phyloP scores from a whole-genome alignment of 1,140 invertebrate genomes.

The Ceratosolen fusciceps region DNA sequence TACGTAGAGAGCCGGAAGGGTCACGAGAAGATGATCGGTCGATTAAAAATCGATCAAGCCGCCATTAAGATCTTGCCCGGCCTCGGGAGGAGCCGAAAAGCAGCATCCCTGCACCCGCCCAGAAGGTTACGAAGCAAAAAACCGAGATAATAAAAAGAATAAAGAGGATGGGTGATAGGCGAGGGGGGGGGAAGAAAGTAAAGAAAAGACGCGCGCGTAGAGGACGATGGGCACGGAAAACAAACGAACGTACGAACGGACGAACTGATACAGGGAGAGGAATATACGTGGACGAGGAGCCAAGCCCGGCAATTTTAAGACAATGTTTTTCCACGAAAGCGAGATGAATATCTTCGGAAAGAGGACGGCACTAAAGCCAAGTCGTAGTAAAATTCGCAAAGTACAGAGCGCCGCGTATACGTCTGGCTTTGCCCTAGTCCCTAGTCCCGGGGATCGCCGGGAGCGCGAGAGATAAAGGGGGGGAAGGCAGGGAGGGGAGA shows the following conservation, averaged over 20 bases:
- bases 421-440: conserved; percentile 18
- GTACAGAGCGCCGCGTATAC: not conserved
- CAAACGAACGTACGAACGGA: too few relatives aligned
- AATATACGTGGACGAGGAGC: too few relatives aligned
- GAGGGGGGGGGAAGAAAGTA: too few relatives aligned
- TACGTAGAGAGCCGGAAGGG: not conserved
- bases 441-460: not conserved
- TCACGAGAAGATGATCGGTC: not conserved
- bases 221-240: too few relatives aligned
- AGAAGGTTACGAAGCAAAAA: not conserved
- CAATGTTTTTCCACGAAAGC: conserved; percentile 48
- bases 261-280: too few relatives aligned
- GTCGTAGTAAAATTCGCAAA: conserved; percentile 38
- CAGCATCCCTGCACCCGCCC: not conserved
- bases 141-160: too few relatives aligned
- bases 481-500: conserved; percentile 13
- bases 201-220: too few relatives aligned
- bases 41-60: conserved; percentile 35
- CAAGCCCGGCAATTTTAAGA: conserved; percentile 14
- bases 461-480: conserved; percentile 7
- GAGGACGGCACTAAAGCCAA: conserved; percentile 40
- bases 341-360: conserved; percentile 41
- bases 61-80: not conserved
- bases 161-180: too few relatives aligned
- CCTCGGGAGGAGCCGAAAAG: not conserved